Evolutionary conservation across 2,113 vertebrate species (phyloP).

Genomic region (Colius striatus): DNA sequence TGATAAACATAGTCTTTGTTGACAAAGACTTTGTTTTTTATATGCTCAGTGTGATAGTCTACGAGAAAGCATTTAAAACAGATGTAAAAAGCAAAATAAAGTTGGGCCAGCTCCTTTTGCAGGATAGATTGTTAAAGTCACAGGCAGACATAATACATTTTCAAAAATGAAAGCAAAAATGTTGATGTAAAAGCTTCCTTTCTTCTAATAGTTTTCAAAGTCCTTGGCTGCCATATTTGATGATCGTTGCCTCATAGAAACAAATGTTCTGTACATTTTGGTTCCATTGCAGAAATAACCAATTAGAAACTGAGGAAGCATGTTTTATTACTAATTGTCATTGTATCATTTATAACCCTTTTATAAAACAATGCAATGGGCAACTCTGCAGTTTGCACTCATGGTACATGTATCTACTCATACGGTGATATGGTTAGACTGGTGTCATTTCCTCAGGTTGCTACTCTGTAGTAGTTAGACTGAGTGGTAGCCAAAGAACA

Average conservation of each 20-base stretch:
- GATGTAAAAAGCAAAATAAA: not conserved
- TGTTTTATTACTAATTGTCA: not conserved
- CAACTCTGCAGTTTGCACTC: not conserved
- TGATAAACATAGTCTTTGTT: not conserved
- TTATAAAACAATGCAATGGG: not conserved
- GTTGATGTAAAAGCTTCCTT: not conserved
- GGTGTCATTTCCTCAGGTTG: not conserved
- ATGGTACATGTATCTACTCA: not conserved
- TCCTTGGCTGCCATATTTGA: not conserved
- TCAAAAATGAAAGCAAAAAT: not conserved
- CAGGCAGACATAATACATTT: not conserved
- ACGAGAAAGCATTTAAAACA: not conserved
- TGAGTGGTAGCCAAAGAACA: not conserved
- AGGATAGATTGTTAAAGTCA: not conserved
- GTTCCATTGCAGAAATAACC: not conserved
- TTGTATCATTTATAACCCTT: not conserved
- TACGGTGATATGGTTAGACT: not conserved
- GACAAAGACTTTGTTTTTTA: not conserved
- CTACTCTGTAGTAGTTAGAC: not conserved
- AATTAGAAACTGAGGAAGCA: not conserved
- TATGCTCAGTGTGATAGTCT: not conserved
- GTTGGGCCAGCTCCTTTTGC: not conserved
- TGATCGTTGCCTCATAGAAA: not conserved
- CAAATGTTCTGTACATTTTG: not conserved
- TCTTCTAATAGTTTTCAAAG: not conserved